Conservation (phyloP, 2,888 invertebrate species). For the Chouioia cunea region DNA sequence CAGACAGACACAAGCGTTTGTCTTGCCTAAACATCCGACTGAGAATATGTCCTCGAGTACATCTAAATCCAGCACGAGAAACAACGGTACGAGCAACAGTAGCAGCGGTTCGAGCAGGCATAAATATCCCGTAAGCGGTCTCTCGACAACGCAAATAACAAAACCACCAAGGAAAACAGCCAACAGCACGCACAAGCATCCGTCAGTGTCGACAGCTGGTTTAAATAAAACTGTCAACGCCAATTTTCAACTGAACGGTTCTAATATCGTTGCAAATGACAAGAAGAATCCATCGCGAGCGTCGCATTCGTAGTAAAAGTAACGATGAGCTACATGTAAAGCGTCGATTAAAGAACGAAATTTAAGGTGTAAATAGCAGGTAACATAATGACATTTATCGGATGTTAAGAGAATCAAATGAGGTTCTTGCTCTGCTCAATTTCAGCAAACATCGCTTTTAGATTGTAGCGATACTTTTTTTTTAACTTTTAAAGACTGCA, state of each 20-base stretch:
- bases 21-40: conserved; percentile 78
- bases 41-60: conserved; percentile 51
- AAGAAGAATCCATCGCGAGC: conserved; percentile 63
- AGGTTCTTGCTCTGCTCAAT: conserved; percentile 1
- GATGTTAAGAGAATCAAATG: no score
- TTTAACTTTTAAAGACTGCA: conserved; percentile 29
- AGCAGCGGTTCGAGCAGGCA: conserved; percentile 69
- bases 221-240: conserved; percentile 6
- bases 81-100: conserved; percentile 49
- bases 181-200: conserved; percentile 44
- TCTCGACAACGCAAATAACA: conserved; percentile 73
- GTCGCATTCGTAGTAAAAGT: conserved; percentile 60
- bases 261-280: conserved; percentile 51
- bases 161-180: conserved; percentile 67
- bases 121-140: conserved; percentile 78
- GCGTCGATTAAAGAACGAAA: conserved; percentile 19
- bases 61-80: conserved; percentile 55
- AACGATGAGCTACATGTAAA: conserved; percentile 1
- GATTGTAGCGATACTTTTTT: neutral
- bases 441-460: neutral
- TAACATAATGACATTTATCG: conserved; percentile 8
- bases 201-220: conserved; percentile 12
- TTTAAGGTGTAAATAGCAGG: conserved; percentile 34
- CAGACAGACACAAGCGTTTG: conserved; percentile 90
- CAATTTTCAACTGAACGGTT: conserved; percentile 50